A percentile compares a stretch with the other conserved stretches of the same genome.
These are phyloP conservation scores for Cyphomyrus discorhynchus DNA, from an alignment of 2,113 vertebrate species.

Conservation along the genomic window DNA sequence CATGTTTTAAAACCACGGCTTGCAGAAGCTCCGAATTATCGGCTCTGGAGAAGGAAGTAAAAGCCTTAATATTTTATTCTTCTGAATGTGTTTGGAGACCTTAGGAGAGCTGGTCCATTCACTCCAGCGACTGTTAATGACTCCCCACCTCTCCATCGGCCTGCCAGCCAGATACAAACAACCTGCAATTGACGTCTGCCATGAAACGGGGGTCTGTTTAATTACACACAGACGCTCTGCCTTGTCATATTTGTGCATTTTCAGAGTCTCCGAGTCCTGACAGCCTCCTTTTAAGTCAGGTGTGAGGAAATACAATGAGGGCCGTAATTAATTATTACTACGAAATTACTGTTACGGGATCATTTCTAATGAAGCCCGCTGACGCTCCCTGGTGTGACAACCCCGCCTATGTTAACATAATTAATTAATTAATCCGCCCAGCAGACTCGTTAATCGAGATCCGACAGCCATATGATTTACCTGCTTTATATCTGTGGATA, in stretches of 20 bases:
- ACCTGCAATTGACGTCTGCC: background rate
- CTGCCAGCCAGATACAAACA: background rate
- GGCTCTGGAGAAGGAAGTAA: background rate
- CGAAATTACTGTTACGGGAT: background rate
- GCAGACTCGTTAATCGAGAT: constrained; percentile 1
- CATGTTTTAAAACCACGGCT: background rate
- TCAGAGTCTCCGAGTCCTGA: background rate
- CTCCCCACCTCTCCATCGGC: background rate
- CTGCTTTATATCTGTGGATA: background rate
- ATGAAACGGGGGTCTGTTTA: background rate
- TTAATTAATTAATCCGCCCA: constrained; percentile 1
- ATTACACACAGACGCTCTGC: background rate
- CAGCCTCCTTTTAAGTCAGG: background rate
- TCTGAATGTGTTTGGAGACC: background rate
- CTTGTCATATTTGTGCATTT: background rate
- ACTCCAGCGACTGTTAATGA: background rate
- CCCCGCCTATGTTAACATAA: background rate
- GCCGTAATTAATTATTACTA: constrained; percentile 11
- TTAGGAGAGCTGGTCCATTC: background rate
- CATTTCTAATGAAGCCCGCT: background rate
- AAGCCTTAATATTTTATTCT: background rate
- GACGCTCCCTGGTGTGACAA: background rate
- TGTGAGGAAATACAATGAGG: background rate
- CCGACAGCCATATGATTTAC: background rate
- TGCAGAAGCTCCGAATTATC: background rate